Percentiles rank a stretch among this genome's conserved stretches.
Conservation (phyloP, 2,113 vertebrate genomes). For the Stictonetta naevosa region DNA sequence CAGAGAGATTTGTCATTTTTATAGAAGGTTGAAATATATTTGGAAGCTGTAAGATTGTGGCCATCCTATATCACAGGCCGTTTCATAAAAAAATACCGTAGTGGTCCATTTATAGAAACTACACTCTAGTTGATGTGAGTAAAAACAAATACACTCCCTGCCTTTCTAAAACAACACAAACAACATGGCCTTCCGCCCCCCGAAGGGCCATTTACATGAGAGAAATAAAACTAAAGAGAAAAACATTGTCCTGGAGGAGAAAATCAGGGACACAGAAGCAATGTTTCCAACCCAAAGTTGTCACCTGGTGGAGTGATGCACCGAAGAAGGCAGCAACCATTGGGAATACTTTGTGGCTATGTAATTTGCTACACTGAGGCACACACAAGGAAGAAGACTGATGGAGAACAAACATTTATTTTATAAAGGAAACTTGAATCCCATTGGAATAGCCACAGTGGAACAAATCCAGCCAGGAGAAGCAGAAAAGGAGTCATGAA, state of each 20-base stretch:
- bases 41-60: slow-evolving; percentile 61
- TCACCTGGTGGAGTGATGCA: neutral
- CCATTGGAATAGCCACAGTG: slow-evolving; percentile 18
- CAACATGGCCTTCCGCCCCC: slow-evolving; percentile 7
- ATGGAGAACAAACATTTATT: slow-evolving; percentile 27
- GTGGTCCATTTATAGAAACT: slow-evolving; percentile 75
- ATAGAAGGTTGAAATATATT: slow-evolving; percentile 69
- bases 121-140: slow-evolving; percentile 49
- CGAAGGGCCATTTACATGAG: slow-evolving; percentile 36
- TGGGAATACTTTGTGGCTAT: neutral
- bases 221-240: slow-evolving; percentile 42
- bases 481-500: slow-evolving; percentile 15
- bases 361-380: slow-evolving; percentile 15
- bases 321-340: neutral
- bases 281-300: neutral
- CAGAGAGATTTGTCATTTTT: slow-evolving; percentile 66
- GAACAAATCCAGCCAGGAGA: neutral
- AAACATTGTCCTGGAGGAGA: neutral
- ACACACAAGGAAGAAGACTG: neutral
- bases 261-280: neutral
- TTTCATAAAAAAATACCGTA: slow-evolving; percentile 72
- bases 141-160: slow-evolving; percentile 67
- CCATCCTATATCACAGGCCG: slow-evolving; percentile 69
- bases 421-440: slow-evolving; percentile 41
- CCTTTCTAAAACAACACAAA: slow-evolving; percentile 65